Evolutionary conservation across 2,888 invertebrate genomes (phyloP).

Genomic region (Nomada ruficornis): DNA sequence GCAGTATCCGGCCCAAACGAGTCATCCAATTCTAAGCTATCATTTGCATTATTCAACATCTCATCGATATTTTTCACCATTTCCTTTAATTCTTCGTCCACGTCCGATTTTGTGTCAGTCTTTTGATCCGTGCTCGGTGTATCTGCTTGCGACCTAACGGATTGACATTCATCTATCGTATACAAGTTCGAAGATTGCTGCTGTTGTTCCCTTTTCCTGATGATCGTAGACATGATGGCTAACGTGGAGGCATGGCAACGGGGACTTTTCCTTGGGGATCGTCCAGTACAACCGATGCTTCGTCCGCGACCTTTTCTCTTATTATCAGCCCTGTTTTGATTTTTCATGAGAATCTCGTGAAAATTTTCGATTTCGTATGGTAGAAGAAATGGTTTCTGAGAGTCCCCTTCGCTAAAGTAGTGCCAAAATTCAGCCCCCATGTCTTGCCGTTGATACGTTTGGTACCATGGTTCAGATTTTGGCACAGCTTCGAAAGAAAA

Average conservation of each 20-base stretch:
- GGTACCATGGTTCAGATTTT: constrained; percentile 91
- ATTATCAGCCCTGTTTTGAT: constrained; percentile 65
- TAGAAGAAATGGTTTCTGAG: constrained; percentile 88
- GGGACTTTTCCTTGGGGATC: constrained; percentile 92
- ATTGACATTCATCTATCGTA: constrained; percentile 59
- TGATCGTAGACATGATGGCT: constrained; percentile 88
- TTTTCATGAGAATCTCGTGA: constrained; percentile 77
- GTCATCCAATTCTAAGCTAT: constrained; percentile 85
- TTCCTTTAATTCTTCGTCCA: constrained; percentile 79
- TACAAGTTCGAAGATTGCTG: constrained; percentile 49
- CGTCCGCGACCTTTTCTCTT: constrained; percentile 68
- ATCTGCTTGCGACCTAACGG: constrained; percentile 51
- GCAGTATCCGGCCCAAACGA: constrained; percentile 82
- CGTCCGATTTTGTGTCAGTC: constrained; percentile 72
- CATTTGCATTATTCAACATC: constrained; percentile 83
- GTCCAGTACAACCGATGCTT: constrained; percentile 65
- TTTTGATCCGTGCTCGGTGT: constrained; percentile 66
- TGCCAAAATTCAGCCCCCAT: constrained; percentile 88
- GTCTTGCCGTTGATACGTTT: constrained; percentile 91
- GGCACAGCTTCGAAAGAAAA: constrained; percentile 92
- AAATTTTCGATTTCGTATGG: constrained; percentile 90
- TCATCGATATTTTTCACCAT: constrained; percentile 84
- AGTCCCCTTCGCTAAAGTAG: constrained; percentile 86
- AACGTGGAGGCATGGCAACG: constrained; percentile 95
- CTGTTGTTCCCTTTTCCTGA: constrained; percentile 80